These are phyloP conservation scores for Rhingia rostrata DNA, from an alignment of 2,888 invertebrate species.

Conservation along the genomic window DNA sequence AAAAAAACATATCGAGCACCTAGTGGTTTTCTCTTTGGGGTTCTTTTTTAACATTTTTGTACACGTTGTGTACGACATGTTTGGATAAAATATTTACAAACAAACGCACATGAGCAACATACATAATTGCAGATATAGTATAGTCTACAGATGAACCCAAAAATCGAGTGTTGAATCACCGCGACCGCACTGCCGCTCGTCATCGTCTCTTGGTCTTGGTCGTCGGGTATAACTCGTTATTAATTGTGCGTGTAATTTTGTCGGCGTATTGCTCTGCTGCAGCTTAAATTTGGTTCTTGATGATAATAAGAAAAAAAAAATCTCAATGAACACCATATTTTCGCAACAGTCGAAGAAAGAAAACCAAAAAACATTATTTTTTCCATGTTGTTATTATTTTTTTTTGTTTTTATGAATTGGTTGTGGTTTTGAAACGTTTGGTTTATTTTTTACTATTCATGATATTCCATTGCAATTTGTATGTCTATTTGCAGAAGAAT, in stretches of 20 bases:
- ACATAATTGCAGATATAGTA: too few species aligned
- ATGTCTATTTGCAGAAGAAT: too few species aligned
- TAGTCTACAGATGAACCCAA: background rate
- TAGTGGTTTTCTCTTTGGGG: background rate
- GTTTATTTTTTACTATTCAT: too few species aligned
- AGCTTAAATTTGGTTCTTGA: background rate
- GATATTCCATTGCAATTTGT: too few species aligned
- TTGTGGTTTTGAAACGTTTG: background rate
- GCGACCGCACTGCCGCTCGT: background rate
- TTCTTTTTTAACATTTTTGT: background rate
- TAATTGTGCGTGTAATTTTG: constrained; percentile 23
- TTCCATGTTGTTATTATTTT: too few species aligned
- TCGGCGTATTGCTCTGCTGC: background rate
- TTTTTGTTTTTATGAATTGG: too few species aligned
- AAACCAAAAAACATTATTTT: background rate
- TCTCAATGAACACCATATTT: background rate
- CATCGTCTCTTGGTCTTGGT: background rate
- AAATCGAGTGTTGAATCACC: constrained; percentile 6
- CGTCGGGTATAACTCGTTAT: constrained; percentile 1
- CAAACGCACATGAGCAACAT: constrained; percentile 2
- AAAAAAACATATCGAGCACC: background rate
- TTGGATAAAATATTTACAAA: constrained; percentile 32
- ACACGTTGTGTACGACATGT: constrained; percentile 13
- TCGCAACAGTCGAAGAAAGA: background rate
- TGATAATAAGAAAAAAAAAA: background rate